phyloP scores from a whole-genome alignment of 2,113 vertebrate genomes.

The Pelecanoides urinatrix region DNA sequence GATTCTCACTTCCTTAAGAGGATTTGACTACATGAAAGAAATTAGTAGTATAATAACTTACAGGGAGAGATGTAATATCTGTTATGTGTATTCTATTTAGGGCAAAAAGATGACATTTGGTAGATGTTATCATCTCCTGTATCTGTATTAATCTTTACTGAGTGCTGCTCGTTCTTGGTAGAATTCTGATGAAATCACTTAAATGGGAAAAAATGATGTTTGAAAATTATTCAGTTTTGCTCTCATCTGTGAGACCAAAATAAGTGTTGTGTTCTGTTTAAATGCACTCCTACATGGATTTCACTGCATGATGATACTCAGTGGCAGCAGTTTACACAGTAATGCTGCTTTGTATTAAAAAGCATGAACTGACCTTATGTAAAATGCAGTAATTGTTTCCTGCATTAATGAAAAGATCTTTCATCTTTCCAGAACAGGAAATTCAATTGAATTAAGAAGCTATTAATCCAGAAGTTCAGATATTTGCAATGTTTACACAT shows the following conservation, averaged over 20 bases:
- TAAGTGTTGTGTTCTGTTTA: neutral
- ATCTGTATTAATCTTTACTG: neutral
- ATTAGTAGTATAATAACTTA: neutral
- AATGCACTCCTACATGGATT: slow-evolving; percentile 6
- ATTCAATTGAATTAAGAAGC: slow-evolving; percentile 17
- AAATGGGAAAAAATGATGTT: neutral
- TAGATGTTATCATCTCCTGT: neutral
- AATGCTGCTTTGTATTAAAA: slow-evolving; percentile 39
- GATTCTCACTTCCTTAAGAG: neutral
- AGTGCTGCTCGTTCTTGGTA: neutral
- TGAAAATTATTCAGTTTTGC: neutral
- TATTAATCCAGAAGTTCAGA: slow-evolving; percentile 39
- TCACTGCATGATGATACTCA: neutral
- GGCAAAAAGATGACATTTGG: neutral
- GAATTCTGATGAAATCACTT: neutral
- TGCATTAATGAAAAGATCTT: slow-evolving; percentile 49
- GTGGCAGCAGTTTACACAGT: slow-evolving; percentile 20
- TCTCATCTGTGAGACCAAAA: neutral
- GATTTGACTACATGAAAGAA: neutral
- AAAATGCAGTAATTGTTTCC: slow-evolving; percentile 39
- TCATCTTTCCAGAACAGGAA: slow-evolving; percentile 27
- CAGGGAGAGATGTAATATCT: neutral
- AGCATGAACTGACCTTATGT: slow-evolving; percentile 48
- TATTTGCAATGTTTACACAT: neutral
- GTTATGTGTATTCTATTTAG: neutral